These are phyloP conservation scores for Chaetoderma sp. DNA, from an alignment of 2,888 invertebrate species.

Conservation along the genomic window DNA sequence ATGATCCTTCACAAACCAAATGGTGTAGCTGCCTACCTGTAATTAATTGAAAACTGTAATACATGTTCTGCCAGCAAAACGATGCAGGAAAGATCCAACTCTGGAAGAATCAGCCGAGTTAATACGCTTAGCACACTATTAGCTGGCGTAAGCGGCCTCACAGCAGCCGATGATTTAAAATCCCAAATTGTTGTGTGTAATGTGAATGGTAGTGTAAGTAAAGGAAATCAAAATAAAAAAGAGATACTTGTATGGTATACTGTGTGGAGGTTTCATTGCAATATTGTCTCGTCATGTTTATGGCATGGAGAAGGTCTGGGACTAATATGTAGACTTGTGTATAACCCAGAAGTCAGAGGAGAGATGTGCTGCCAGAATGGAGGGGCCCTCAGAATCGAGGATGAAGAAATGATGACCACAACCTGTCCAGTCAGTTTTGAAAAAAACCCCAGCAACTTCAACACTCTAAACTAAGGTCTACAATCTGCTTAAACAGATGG, in stretches of 20 bases:
- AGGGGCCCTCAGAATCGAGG: no score
- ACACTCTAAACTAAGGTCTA: no score
- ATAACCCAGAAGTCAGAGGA: no score
- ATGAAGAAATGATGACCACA: no score
- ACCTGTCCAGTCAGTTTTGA: no score
- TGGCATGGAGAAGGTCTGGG: neutral
- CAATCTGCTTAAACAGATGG: no score
- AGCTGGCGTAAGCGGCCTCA: neutral
- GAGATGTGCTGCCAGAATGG: no score
- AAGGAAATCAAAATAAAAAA: neutral
- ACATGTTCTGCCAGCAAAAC: neutral
- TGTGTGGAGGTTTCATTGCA: neutral
- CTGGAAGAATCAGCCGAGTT: neutral
- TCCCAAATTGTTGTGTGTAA: neutral
- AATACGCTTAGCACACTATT: neutral
- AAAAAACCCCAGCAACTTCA: no score
- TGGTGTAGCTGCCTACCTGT: neutral
- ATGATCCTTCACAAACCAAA: neutral
- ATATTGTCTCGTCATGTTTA: neutral
- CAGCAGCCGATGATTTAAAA: neutral
- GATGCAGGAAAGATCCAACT: neutral
- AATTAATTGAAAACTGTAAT: neutral
- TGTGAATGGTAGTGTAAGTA: neutral
- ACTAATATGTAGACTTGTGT: neutral
- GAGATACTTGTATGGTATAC: neutral